Conservation (phyloP, 2,888 invertebrate species). For the Leptogaster cylindrica region DNA sequence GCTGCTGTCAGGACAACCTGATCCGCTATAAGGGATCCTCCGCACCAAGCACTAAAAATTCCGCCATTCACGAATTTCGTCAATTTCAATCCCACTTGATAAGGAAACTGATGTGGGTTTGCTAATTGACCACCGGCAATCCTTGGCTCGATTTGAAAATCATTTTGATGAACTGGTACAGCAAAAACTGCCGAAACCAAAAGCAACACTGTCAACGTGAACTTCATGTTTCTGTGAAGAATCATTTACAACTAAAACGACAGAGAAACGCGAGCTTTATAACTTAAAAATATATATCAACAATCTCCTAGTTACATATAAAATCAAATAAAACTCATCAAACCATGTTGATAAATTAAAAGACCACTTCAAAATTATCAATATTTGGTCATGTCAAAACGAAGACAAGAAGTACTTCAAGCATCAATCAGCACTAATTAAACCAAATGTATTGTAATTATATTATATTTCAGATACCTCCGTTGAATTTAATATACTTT, state of each 20-base stretch:
- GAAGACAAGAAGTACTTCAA: too few relatives aligned
- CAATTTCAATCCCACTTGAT: conserved; percentile 40
- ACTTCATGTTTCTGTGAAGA: background rate
- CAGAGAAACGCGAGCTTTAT: too few relatives aligned
- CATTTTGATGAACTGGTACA: background rate
- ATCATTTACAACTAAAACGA: background rate
- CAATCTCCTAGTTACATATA: too few relatives aligned
- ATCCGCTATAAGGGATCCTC: conserved; percentile 40
- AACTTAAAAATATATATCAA: too few relatives aligned
- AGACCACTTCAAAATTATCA: too few relatives aligned
- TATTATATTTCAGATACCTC: too few relatives aligned
- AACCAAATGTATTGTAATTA: too few relatives aligned
- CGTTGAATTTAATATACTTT: too few relatives aligned
- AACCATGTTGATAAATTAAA: too few relatives aligned
- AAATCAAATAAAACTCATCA: too few relatives aligned
- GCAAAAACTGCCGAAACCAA: conserved; percentile 5
- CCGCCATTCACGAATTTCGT: conserved; percentile 11
- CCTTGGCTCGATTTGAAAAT: conserved; percentile 4
- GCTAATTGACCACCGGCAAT: conserved; percentile 45
- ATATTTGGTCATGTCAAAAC: too few relatives aligned
- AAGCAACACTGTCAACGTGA: background rate
- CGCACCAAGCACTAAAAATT: conserved; percentile 35
- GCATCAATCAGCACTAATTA: too few relatives aligned
- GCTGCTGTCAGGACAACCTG: conserved; percentile 41
- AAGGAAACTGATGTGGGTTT: conserved; percentile 45